Percentiles rank a stretch among this genome's conserved stretches.
Conservation (phyloP, 2,113 vertebrate genomes). For the Argyrosomus japonicus region DNA sequence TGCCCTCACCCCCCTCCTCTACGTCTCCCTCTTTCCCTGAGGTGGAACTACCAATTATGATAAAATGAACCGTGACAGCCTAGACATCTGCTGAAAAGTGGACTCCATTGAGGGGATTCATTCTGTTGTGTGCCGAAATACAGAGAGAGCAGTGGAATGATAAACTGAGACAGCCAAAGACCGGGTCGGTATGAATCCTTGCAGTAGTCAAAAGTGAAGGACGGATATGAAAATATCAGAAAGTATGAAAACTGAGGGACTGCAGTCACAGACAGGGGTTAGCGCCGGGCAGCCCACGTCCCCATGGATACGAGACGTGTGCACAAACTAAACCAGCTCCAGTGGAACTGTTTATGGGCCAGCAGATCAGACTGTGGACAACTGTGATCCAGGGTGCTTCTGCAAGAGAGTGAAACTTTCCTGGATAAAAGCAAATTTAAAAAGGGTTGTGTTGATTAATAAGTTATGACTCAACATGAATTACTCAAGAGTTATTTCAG, state of each 20-base stretch:
- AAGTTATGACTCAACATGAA: not conserved
- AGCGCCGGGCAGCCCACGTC: too few species aligned
- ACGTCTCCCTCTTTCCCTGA: slow-evolving; percentile 44
- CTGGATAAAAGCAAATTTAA: too few species aligned
- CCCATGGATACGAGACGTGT: too few species aligned
- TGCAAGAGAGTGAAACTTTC: too few species aligned
- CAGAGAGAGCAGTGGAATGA: slow-evolving; percentile 21
- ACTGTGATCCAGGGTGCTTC: too few species aligned
- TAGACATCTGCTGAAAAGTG: slow-evolving; percentile 72
- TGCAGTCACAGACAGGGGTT: not conserved
- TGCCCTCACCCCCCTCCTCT: slow-evolving; percentile 14
- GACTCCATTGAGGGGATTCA: slow-evolving; percentile 45
- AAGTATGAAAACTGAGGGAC: not conserved
- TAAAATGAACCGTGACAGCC: slow-evolving; percentile 70
- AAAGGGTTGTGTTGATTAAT: not conserved
- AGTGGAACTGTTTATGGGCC: too few species aligned
- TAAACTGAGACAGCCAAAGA: slow-evolving; percentile 2
- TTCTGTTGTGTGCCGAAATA: slow-evolving; percentile 45
- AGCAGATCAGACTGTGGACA: too few species aligned
- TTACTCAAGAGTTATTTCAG: not conserved
- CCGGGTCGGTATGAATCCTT: not conserved
- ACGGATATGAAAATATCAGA: not conserved
- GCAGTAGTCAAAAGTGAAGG: not conserved
- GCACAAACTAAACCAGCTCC: too few species aligned
- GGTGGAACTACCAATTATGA: slow-evolving; percentile 69